A percentile compares a stretch with the other conserved stretches of the same genome.
Conservation (phyloP, 2,797 vertebrate species). For the Takifugu ocellatus region DNA sequence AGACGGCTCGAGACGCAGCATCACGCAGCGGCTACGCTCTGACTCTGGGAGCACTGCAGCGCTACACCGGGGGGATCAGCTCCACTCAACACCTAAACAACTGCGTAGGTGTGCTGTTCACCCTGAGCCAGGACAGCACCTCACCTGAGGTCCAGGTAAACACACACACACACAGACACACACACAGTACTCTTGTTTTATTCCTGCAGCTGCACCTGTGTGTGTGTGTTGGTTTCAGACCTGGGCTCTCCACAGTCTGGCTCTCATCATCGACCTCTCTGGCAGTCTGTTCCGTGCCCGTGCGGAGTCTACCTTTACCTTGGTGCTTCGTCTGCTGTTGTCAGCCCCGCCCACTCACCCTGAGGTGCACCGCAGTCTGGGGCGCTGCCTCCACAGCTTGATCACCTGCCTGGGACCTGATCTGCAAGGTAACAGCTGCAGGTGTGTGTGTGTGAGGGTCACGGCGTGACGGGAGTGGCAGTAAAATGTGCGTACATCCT, state of each 20-base stretch:
- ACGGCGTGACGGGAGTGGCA: neutral
- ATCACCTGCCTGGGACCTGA: slow-evolving; percentile 89
- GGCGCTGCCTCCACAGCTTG: slow-evolving; percentile 86
- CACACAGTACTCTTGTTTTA: neutral
- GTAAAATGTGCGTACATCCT: slow-evolving; percentile 1
- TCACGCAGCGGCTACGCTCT: slow-evolving; percentile 88
- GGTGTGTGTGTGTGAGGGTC: slow-evolving; percentile 6
- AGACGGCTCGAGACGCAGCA: slow-evolving; percentile 84
- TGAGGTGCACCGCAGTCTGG: slow-evolving; percentile 89
- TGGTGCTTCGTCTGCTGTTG: slow-evolving; percentile 83
- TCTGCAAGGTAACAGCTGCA: slow-evolving; percentile 81
- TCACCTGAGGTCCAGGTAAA: slow-evolving; percentile 93
- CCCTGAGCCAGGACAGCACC: slow-evolving; percentile 90
- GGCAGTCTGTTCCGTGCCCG: slow-evolving; percentile 82
- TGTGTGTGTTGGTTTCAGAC: slow-evolving; percentile 64
- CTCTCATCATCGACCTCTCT: slow-evolving; percentile 83
- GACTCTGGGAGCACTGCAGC: slow-evolving; percentile 84
- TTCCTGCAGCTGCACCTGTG: neutral
- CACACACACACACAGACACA: neutral
- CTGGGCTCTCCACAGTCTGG: slow-evolving; percentile 90
- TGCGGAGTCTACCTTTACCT: slow-evolving; percentile 81
- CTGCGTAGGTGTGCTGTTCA: slow-evolving; percentile 87
- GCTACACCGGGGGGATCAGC: slow-evolving; percentile 83
- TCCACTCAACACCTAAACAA: slow-evolving; percentile 86
- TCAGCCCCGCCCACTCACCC: slow-evolving; percentile 81